Evolutionary conservation across 2,888 invertebrate species (phyloP), one percentile per base, ranked within the genome.

Genomic region (Seladonia tumulorum): DNA sequence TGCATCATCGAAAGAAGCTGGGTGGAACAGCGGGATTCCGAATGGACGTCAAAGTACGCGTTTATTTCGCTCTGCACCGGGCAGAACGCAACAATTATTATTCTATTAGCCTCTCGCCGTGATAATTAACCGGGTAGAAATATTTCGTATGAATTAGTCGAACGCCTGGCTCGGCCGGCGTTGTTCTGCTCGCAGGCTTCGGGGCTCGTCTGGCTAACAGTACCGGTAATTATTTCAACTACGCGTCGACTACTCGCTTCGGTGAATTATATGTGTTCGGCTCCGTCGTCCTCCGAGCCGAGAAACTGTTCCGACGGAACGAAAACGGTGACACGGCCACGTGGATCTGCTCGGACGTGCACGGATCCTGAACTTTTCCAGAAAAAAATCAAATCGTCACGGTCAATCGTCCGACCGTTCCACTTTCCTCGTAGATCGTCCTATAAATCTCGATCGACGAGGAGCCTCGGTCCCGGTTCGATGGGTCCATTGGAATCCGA

Each of bases 211-310:
- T 75, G 76, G 76, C 86, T 94, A 94, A 94, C 93, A 93, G 93
- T 94, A 93, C 90, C 86, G 86, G 82, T 83, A 87, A 93, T 94
- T 93, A 94, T 93, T 94, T 94, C 93, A 82, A 90, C 91, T 88
- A 93, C 83, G 89, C 89, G 47, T 72, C 84, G 88, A 90, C 89
- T 87, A 78, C 88, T 89, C 88, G 87, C 84, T 88, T 88, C 88
- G 84, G 77, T 88, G 90, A 92, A 93, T 91, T 90, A 89, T 90
- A 89, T 83, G 86, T 86, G 88, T 85, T 73, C 79, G 87, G 88
- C 89, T 92, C 77, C 78, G n/a, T 45, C 63, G 42, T 78, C 71
- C 29, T 22, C 70, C 14, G 22, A 76, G 71, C 63, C 39, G 53
- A 57, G 66, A 66, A 66, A 63, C 35, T 39, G 79, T 81, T 68